Conservation (phyloP, 1,140 invertebrate species). For the Homalodisca vitripennis region DNA sequence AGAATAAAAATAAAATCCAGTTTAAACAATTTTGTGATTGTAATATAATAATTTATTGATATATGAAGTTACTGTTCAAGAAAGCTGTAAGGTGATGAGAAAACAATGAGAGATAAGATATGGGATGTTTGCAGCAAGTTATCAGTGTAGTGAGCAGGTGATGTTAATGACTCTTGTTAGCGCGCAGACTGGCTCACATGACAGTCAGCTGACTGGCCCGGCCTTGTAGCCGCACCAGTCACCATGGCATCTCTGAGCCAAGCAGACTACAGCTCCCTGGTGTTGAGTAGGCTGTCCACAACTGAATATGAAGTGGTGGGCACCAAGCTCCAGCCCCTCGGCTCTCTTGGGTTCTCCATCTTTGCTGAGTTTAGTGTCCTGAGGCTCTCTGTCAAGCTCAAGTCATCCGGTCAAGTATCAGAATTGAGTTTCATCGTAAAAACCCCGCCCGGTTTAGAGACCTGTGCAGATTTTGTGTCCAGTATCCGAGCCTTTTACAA, state of each 20-base stretch:
- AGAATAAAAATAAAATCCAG: too few species aligned
- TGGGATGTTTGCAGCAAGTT: background rate
- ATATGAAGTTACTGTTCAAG: too few species aligned
- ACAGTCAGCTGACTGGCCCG: slow-evolving; percentile 7
- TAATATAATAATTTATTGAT: too few species aligned
- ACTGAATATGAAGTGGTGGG: slow-evolving; percentile 9
- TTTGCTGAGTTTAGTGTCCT: background rate
- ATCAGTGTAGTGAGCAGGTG: background rate
- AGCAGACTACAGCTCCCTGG: slow-evolving; percentile 10
- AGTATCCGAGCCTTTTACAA: slow-evolving; percentile 21
- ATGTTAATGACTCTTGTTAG: background rate
- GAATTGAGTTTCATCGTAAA: slow-evolving; percentile 27
- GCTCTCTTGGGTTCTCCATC: background rate
- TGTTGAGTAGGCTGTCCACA: background rate
- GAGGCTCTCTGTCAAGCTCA: background rate
- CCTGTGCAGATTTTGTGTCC: slow-evolving; percentile 5
- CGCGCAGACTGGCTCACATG: background rate
- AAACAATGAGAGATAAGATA: background rate
- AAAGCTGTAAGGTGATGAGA: too few species aligned
- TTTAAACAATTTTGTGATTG: too few species aligned
- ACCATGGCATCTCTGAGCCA: background rate
- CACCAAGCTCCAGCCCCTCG: background rate
- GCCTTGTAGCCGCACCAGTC: background rate
- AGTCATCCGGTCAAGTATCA: background rate
- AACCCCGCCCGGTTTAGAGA: background rate